Conservation (phyloP, 2,113 vertebrate species). For the Osmerus mordax region DNA sequence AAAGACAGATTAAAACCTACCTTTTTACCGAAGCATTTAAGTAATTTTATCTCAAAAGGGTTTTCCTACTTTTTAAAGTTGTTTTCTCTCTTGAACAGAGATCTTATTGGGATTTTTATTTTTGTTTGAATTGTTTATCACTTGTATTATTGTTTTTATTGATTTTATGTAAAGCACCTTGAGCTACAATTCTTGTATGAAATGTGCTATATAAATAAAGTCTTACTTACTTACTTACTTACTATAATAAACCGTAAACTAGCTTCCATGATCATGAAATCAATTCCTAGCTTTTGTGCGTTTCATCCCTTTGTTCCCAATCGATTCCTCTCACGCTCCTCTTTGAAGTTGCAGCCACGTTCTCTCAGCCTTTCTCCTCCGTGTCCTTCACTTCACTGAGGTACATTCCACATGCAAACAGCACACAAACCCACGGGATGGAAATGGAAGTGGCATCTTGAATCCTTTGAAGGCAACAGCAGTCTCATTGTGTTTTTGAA, state of each 20-base stretch:
- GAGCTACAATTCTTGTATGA: no score
- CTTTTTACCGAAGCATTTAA: no score
- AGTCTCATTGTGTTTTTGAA: neutral
- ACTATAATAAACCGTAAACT: conserved; percentile 22
- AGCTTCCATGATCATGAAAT: conserved; percentile 31
- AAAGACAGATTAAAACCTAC: no score
- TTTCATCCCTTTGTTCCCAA: conserved; percentile 14
- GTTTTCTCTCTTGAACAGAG: no score
- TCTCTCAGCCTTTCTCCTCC: conserved; percentile 13
- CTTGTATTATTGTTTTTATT: no score
- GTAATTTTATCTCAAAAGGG: no score
- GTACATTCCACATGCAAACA: neutral
- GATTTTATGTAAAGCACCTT: no score
- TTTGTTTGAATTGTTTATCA: no score
- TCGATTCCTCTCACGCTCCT: conserved; percentile 25
- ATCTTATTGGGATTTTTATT: no score
- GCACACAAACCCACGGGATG: conserved; percentile 24
- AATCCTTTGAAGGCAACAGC: neutral
- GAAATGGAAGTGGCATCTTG: neutral
- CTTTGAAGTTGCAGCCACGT: conserved; percentile 24
- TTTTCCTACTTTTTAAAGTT: no score
- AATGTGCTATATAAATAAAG: no score
- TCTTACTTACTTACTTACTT: no score
- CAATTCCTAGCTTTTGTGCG: conserved; percentile 24
- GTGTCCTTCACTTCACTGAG: conserved; percentile 31